Evolutionary conservation across 2,113 vertebrate species (phyloP), one percentile per base, ranked within the genome.

Genomic region (Seriola rivoliana): DNA sequence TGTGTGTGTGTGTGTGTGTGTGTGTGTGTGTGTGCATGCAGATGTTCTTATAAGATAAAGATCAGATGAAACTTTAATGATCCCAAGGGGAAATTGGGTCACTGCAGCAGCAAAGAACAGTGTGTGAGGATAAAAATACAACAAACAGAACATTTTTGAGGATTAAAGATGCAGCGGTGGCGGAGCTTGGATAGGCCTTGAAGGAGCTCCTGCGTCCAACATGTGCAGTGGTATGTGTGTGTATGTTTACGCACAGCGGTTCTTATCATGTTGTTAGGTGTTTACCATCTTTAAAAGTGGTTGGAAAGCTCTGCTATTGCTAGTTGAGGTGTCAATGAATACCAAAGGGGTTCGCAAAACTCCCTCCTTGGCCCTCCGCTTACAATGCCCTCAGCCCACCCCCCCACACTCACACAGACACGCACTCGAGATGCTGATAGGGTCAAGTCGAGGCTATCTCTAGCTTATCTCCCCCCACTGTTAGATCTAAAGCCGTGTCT

Each of bases 381-480:
- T 25, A 55, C 64, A 67, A 11, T 68, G 32, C 17, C 57, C 21
- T 21, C 8, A 19, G 25, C 68, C 40, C 68, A 16, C 19, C 19
- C 50, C 50, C 46, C 8, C 64, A 63, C 69, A 59, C 63, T 52
- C 70, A 38, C 60, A 50, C 55, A 46, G 69, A 63, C 68, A 50
- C 62, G 44, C 72, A 54, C 44, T 46, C 42, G 3, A 80, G 68
- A 64, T 62, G 81, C 63, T 84, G 87, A 88, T 71, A 75, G 86
- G 88, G 88, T 92, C 80, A 81, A 88, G 57, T 73, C 50, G 11
- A 73, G 87, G 90, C 87, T 87, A 89, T 88, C 87, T 86, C 38
- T 2, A 10, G 65, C 80, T 89, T 87, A 91, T 91, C 89, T 90
- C 48, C 50, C 29, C 63, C 71, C 42, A 16, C 55, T 67, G 6